Conservation (phyloP, 2,113 vertebrate genomes). For the Pluvialis apricaria region DNA sequence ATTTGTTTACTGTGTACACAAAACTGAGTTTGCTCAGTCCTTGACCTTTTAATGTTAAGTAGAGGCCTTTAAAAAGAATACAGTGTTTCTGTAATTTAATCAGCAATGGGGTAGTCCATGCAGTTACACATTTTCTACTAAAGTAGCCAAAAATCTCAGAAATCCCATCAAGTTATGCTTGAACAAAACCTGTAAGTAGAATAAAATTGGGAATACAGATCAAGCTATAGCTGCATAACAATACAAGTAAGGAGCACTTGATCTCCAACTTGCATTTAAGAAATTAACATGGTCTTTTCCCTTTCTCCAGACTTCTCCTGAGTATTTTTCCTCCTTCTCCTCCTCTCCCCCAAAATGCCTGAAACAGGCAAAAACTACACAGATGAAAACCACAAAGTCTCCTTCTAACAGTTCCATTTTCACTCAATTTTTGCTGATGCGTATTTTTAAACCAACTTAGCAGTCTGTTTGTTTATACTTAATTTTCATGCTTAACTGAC, state of each 20-base stretch:
- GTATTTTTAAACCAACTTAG: not conserved
- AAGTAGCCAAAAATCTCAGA: not conserved
- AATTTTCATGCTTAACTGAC: not conserved
- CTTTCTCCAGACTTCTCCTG: not conserved
- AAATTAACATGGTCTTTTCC: not conserved
- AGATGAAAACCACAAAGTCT: not conserved
- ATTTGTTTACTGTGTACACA: slow-evolving; percentile 39
- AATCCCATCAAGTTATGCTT: not conserved
- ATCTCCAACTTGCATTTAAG: not conserved
- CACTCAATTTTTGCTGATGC: not conserved
- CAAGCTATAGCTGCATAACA: not conserved
- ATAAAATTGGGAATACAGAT: accelerated
- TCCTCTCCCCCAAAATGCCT: not conserved
- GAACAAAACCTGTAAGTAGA: not conserved
- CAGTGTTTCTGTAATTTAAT: not conserved
- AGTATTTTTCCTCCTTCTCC: too few relatives aligned
- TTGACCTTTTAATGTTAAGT: slow-evolving; percentile 20
- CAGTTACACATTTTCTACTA: accelerated
- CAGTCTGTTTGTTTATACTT: not conserved
- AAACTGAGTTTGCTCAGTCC: slow-evolving; percentile 28
- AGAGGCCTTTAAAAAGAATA: not conserved
- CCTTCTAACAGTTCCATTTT: not conserved
- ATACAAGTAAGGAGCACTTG: too few relatives aligned
- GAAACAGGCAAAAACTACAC: not conserved
- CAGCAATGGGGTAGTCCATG: not conserved